Base-by-base conservation (phyloP, 2,888 invertebrate species). In the Axea sp. region DNA sequence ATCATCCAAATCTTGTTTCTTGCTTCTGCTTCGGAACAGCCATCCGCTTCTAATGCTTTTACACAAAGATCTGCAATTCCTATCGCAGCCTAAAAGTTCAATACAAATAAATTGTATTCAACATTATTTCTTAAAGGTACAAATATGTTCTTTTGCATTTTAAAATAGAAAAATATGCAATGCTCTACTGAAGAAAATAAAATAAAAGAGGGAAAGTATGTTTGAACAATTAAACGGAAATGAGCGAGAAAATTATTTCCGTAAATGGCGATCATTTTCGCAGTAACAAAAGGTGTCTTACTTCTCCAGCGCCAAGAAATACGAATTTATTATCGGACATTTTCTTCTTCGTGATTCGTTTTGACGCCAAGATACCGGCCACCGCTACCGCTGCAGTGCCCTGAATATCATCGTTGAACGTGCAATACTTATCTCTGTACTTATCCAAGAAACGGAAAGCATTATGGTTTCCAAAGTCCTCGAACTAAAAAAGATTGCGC, bases 331-430 rank as follows among this genome's bases (percentile, higher is more conserved):
- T 94, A 68, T 99, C 96, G 35, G 92, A 91, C 81, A 99, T 91
- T 81, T 93, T 93, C 83, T 92, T 93, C 80, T 93, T 93, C 0
- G 96, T 96, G 64, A 96, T 89, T 75, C 93, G 89, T 53, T 91
- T 90, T 24, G 95, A 93, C 0, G 96, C 95, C 82, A 96, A 90
- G 11, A 99, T 89, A 0, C 99, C 99, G 3, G 97, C 97, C 1
- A 98, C 95, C 4, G 96, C 97, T 0, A 99, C 99, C 17, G 96
- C 93, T 1, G 99, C 99, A 0, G 98, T 97, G 78, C 98, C 97
- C 88, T 99, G 98, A 83, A 99, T 99, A 84, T 99, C 99, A 84
- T 99, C 99, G 88, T 99, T 99, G 88, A 99, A 99, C 12, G 98
- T 98, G 88, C 99, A 99, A 88, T 97, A 99, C 77, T 92, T 91